Conservation (phyloP, 2,797 vertebrate genomes). For the Hydrocynus forskahlii region DNA sequence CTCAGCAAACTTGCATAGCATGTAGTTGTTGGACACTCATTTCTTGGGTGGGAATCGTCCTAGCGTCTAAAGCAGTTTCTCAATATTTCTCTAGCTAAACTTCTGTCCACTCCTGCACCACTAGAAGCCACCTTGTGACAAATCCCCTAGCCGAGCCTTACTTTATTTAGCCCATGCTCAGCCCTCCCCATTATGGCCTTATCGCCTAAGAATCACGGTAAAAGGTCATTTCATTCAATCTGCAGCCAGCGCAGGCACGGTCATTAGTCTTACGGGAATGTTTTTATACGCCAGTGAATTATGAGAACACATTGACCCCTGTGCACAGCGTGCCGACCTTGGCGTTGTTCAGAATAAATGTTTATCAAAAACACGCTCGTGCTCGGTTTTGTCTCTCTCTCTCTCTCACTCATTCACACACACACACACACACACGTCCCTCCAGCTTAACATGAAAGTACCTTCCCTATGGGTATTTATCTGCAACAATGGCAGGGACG, state of each 20-base stretch:
- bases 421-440: background rate
- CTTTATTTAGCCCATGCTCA: conserved; percentile 6
- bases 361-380: conserved; percentile 33
- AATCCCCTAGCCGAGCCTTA: background rate
- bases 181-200: conserved; percentile 8
- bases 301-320: conserved; percentile 19
- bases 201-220: conserved; percentile 16
- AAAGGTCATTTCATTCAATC: conserved; percentile 31
- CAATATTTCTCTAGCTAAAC: background rate
- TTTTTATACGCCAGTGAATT: conserved; percentile 29
- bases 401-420: background rate
- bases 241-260: background rate
- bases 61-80: background rate
- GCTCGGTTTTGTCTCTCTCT: conserved; percentile 3
- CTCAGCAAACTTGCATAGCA: background rate
- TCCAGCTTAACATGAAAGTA: conserved; percentile 1
- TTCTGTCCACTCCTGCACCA: background rate
- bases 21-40: background rate
- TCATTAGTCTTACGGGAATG: conserved; percentile 27
- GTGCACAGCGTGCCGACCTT: conserved; percentile 1
- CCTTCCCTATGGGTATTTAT: background rate
- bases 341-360: conserved; percentile 35
- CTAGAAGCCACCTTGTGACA: background rate
- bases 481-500: background rate
- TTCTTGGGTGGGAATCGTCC: background rate